Evolutionary conservation across 2,888 invertebrate species (phyloP).

Genomic region (Gymnocheta viridis): DNA sequence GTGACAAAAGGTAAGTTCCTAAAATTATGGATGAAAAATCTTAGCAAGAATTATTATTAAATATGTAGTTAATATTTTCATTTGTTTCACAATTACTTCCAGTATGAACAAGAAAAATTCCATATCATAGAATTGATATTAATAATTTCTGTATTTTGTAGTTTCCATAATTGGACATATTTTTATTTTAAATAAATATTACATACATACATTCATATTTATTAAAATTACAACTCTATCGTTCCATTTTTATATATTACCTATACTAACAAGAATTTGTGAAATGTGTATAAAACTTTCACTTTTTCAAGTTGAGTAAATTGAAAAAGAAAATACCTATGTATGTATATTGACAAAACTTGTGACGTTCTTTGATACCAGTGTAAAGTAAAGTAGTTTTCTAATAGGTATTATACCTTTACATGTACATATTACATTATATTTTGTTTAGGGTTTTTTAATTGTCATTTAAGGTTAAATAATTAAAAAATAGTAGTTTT

Average conservation of each 20-base stretch:
- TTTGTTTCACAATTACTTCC: not conserved
- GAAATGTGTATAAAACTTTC: conserved; percentile 57
- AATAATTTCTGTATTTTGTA: not conserved
- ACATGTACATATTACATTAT: too few relatives aligned
- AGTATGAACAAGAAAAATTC: not conserved
- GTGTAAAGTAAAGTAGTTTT: too few relatives aligned
- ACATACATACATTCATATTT: conserved; percentile 3
- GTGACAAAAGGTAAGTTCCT: conserved; percentile 53
- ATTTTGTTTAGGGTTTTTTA: too few relatives aligned
- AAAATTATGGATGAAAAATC: conserved; percentile 29
- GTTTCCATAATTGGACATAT: not conserved
- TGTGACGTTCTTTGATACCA: too few relatives aligned
- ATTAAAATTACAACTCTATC: conserved; percentile 2
- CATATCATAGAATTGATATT: not conserved
- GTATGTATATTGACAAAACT: too few relatives aligned
- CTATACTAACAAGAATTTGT: conserved; percentile 38
- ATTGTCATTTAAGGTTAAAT: too few relatives aligned
- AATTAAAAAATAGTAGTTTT: too few relatives aligned
- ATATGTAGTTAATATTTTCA: not conserved
- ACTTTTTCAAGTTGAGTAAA: conserved; percentile 53
- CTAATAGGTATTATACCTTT: too few relatives aligned
- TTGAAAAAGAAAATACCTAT: not conserved
- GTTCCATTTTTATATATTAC: conserved; percentile 21
- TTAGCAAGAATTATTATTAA: not conserved
- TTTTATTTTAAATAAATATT: not conserved